Conservation (phyloP, 2,888 invertebrate species). For the Junonia oenone region DNA sequence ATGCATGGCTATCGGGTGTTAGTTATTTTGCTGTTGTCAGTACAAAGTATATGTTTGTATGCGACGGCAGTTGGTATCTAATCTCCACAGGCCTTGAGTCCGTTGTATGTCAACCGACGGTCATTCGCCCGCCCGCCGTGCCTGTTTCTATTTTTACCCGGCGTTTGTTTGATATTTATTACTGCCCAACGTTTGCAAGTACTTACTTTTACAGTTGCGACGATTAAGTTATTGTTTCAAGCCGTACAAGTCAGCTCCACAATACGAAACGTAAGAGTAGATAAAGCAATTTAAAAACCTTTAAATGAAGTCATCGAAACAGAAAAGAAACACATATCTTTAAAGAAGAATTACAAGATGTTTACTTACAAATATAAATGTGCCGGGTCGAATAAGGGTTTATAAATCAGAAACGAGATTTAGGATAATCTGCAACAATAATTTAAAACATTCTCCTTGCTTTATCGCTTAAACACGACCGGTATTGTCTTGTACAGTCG, state of each 20-base stretch:
- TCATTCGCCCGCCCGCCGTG: constrained; percentile 63
- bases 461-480: constrained; percentile 60
- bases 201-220: constrained; percentile 44
- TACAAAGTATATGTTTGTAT: constrained; percentile 56
- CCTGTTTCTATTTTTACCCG: constrained; percentile 67
- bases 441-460: constrained; percentile 59
- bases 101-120: constrained; percentile 74
- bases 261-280: background rate
- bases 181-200: constrained; percentile 41
- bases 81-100: constrained; percentile 74
- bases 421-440: constrained; percentile 36
- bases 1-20: background rate
- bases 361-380: background rate
- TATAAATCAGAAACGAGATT: constrained; percentile 21
- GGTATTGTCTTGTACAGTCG: constrained; percentile 56
- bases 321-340: background rate
- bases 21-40: constrained; percentile 34
- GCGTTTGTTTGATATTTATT: constrained; percentile 70
- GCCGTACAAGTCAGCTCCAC: constrained; percentile 20
- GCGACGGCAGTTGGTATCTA: constrained; percentile 66
- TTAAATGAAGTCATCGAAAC: background rate
- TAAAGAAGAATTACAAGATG: background rate
- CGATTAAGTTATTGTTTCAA: constrained; percentile 54
- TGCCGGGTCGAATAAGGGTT: constrained; percentile 2
- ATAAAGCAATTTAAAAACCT: background rate